These are phyloP conservation scores for Byasa hedistus DNA, from an alignment of 2,888 invertebrate species.

Conservation along the genomic window DNA sequence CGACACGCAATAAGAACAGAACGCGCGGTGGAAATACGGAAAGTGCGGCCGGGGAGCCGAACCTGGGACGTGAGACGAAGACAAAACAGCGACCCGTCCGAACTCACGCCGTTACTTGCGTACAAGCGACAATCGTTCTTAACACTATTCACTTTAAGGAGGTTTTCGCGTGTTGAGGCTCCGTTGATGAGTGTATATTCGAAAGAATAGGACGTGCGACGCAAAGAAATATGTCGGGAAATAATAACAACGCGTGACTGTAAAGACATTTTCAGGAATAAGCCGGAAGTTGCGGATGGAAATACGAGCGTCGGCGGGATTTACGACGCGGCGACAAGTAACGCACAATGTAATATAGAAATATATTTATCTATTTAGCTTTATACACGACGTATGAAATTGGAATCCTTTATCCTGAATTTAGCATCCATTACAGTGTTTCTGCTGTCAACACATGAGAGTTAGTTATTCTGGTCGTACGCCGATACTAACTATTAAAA, in stretches of 20 bases:
- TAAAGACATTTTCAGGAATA: conserved; percentile 21
- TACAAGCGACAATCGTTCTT: conserved; percentile 45
- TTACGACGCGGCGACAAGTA: not conserved
- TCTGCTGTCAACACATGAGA: too few species aligned
- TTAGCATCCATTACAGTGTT: too few species aligned
- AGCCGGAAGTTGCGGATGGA: conserved; percentile 20
- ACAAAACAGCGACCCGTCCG: conserved; percentile 55
- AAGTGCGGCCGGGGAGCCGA: conserved; percentile 58
- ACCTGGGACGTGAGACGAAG: conserved; percentile 66
- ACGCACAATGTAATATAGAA: not conserved
- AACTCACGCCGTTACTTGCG: conserved; percentile 36
- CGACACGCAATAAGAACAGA: conserved; percentile 63
- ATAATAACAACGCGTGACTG: conserved; percentile 42
- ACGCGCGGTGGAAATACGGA: conserved; percentile 62
- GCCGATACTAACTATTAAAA: too few species aligned
- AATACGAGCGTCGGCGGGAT: conserved; percentile 13
- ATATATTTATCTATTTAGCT: not conserved
- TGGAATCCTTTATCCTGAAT: too few species aligned
- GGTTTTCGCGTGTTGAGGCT: conserved; percentile 26
- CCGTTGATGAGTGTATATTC: conserved; percentile 45
- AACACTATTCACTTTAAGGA: conserved; percentile 36
- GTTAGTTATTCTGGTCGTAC: too few species aligned
- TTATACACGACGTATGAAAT: too few species aligned
- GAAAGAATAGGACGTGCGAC: conserved; percentile 62
- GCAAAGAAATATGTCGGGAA: conserved; percentile 50